Evolutionary conservation across 2,797 vertebrate species (phyloP).

Genomic region (Gallinago solitaria): DNA sequence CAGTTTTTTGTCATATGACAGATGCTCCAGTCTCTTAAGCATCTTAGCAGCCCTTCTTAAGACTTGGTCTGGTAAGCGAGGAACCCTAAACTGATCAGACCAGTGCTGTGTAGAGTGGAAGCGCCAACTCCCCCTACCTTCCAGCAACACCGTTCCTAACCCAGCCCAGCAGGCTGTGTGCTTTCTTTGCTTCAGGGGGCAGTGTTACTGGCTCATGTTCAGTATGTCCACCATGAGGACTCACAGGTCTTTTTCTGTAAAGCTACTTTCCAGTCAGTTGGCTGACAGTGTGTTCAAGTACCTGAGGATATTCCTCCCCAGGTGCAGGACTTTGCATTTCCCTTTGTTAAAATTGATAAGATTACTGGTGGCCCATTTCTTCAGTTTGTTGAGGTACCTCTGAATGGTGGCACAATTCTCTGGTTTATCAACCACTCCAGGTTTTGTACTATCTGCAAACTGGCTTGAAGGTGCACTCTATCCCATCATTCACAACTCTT

Average conservation of each 20-base stretch:
- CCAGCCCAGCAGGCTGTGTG: not conserved
- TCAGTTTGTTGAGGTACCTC: not conserved
- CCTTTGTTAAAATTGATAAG: not conserved
- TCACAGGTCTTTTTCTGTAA: not conserved
- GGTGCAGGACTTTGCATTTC: not conserved
- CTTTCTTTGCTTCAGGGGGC: not conserved
- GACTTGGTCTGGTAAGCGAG: accelerated
- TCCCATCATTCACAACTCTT: not conserved
- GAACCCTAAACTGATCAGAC: not conserved
- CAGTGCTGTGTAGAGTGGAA: not conserved
- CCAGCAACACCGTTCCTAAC: not conserved
- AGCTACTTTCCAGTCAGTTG: not conserved
- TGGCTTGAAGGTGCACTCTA: not conserved
- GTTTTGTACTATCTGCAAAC: not conserved
- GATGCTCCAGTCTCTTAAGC: not conserved
- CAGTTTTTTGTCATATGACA: not conserved
- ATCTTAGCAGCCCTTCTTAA: not conserved
- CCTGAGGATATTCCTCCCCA: not conserved
- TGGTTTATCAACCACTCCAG: not conserved
- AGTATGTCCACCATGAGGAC: not conserved
- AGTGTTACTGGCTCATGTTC: not conserved
- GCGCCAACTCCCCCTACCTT: not conserved
- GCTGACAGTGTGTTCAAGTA: not conserved
- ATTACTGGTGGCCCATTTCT: not conserved
- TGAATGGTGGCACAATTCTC: not conserved